A percentile compares a stretch with the other conserved stretches of the same genome.
Evolutionary conservation across 2,888 invertebrate species (phyloP).

Genomic region (Entomobrya proxima): DNA sequence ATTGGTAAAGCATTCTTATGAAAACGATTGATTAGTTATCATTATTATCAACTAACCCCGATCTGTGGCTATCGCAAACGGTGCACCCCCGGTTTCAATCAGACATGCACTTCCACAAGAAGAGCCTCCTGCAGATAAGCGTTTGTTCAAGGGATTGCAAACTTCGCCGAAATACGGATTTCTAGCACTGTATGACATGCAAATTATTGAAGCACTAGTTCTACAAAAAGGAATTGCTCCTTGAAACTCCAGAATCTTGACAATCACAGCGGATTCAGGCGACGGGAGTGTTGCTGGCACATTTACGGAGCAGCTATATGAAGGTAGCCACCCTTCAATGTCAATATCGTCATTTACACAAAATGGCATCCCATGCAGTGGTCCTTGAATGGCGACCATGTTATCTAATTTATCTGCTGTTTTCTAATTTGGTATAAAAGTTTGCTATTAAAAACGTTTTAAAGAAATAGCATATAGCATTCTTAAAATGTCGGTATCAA

Average conservation of each 20-base stretch:
- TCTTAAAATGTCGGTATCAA: not conserved
- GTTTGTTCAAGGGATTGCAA: constrained; percentile 66
- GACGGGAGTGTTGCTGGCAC: constrained; percentile 40
- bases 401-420: constrained; percentile 72
- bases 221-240: constrained; percentile 78
- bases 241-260: constrained; percentile 64
- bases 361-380: no score
- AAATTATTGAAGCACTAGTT: constrained; percentile 77
- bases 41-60: constrained; percentile 33
- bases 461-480: not conserved
- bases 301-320: constrained; percentile 57
- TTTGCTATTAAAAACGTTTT: not conserved
- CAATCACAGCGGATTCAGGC: constrained; percentile 56
- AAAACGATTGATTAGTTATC: not conserved
- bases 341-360: constrained; percentile 77
- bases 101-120: constrained; percentile 70
- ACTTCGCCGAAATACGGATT: constrained; percentile 74
- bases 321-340: constrained; percentile 76
- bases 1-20: not conserved
- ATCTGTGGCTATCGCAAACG: constrained; percentile 71
- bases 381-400: no score
- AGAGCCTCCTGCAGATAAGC: constrained; percentile 70
- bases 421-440: constrained; percentile 36
- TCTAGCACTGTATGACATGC: constrained; percentile 70
- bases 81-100: constrained; percentile 67